A percentile compares a stretch with the other conserved stretches of the same genome.
phyloP scores from a whole-genome alignment of 2,797 vertebrate species.

The Neoniphon sammara region DNA sequence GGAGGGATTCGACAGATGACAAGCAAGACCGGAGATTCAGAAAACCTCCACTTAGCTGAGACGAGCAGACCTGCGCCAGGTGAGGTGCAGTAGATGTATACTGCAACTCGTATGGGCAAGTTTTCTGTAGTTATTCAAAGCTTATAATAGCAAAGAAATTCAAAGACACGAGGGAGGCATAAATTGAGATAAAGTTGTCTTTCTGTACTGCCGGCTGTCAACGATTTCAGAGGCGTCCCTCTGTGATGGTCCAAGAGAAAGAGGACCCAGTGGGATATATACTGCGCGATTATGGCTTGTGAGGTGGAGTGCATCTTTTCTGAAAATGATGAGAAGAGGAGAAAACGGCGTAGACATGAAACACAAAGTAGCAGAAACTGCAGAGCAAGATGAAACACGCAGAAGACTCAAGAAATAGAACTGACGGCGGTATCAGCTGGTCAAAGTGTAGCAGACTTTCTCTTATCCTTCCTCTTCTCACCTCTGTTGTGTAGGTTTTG shows the following conservation, averaged over 20 bases:
- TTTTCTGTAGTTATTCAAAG: not conserved
- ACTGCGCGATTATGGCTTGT: no score
- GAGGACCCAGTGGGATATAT: not conserved
- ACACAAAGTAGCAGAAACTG: not conserved
- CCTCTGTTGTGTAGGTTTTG: no score
- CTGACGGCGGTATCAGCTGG: no score
- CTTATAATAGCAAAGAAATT: not conserved
- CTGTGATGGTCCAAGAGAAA: constrained; percentile 5
- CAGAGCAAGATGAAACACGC: not conserved
- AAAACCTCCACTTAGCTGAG: constrained; percentile 10
- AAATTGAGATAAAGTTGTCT: constrained; percentile 6
- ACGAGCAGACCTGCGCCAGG: not conserved
- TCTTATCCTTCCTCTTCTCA: no score
- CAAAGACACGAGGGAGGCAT: not conserved
- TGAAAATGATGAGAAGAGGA: no score
- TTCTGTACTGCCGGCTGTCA: constrained; percentile 1
- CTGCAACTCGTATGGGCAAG: not conserved
- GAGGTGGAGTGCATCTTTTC: no score
- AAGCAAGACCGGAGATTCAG: constrained; percentile 4
- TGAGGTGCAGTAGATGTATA: no score
- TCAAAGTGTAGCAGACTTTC: no score
- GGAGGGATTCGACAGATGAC: constrained; percentile 8
- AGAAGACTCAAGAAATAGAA: not conserved
- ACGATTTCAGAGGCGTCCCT: constrained; percentile 2
- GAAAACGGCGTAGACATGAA: not conserved